phyloP scores from a whole-genome alignment of 2,797 vertebrate genomes.

The Rhynchotus rufescens region DNA sequence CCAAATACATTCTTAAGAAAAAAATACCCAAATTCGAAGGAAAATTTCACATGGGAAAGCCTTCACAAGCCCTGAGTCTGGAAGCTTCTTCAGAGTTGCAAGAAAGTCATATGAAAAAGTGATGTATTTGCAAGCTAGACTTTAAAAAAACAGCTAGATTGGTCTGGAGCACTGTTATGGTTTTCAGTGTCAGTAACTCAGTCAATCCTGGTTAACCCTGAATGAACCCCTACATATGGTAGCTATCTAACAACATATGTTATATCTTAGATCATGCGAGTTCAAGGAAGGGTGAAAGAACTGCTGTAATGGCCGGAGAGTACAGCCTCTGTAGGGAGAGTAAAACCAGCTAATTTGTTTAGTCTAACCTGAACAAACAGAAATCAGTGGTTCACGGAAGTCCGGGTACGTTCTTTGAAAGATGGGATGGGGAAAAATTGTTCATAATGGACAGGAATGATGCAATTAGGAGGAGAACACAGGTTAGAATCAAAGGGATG shows the following conservation, averaged over 20 bases:
- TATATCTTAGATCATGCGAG: neutral
- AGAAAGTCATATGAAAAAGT: neutral
- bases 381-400: constrained; percentile 24
- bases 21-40: neutral
- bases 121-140: neutral
- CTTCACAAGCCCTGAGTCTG: neutral
- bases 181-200: constrained; percentile 1
- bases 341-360: constrained; percentile 18
- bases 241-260: constrained; percentile 42
- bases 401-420: neutral
- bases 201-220: constrained; percentile 28
- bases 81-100: neutral
- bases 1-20: neutral
- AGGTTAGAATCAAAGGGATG: neutral
- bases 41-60: neutral
- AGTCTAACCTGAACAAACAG: constrained; percentile 30
- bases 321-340: neutral
- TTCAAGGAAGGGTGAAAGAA: constrained; percentile 53
- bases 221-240: constrained; percentile 33
- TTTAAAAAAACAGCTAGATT: neutral
- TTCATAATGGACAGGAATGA: constrained; percentile 21
- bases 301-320: neutral
- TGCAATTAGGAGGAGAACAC: constrained; percentile 24
- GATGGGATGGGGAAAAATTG: neutral
- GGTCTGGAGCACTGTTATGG: neutral